These are phyloP conservation scores for Xerus rutilus DNA, from an alignment of 2,797 vertebrate species.

Conservation along the genomic window DNA sequence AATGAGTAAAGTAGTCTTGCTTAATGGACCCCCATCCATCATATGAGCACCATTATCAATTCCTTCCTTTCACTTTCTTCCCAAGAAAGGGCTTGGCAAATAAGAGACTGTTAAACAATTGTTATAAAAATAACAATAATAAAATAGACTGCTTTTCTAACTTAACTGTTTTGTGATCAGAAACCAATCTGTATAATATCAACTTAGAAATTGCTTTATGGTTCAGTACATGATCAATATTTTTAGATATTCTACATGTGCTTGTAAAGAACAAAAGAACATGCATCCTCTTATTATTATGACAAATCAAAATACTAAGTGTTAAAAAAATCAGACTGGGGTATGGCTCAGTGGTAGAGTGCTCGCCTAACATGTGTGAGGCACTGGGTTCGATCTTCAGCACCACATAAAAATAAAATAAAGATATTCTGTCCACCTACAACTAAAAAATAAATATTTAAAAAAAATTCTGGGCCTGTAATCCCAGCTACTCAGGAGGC, in stretches of 20 bases:
- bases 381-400: too few relatives aligned
- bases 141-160: neutral
- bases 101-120: neutral
- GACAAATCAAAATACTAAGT: neutral
- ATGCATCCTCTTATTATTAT: neutral
- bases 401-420: too few relatives aligned
- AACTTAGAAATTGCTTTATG: conserved; percentile 9
- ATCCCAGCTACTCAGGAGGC: neutral
- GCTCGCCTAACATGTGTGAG: too few relatives aligned
- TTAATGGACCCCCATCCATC: neutral
- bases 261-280: conserved; percentile 12
- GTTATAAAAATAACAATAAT: conserved; percentile 5
- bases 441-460: neutral
- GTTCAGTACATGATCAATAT: neutral
- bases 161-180: neutral
- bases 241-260: neutral
- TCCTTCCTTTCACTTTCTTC: neutral
- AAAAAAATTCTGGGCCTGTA: neutral
- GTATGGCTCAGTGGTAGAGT: too few relatives aligned
- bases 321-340: neutral
- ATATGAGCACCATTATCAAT: neutral
- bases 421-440: too few relatives aligned
- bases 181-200: neutral
- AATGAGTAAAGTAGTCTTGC: neutral
- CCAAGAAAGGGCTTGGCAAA: neutral